Conservation (phyloP, 2,888 invertebrate genomes). For the Mechanitis messenoides region DNA sequence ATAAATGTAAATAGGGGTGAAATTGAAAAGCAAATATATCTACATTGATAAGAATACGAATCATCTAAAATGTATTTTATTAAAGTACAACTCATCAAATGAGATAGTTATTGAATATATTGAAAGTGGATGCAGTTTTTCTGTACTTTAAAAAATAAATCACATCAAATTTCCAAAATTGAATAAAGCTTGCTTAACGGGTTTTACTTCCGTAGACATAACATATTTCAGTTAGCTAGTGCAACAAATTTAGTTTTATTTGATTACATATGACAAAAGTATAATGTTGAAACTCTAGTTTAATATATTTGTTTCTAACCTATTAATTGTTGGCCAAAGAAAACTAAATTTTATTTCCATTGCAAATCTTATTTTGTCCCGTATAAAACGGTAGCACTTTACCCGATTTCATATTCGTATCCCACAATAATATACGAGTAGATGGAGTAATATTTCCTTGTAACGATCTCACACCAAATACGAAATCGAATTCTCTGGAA, state of each 20-base stretch:
- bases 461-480: constrained; percentile 14
- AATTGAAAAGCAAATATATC: constrained; percentile 26
- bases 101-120: constrained; percentile 21
- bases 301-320: too few relatives aligned
- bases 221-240: too few relatives aligned
- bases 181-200: constrained; percentile 8
- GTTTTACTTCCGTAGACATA: constrained; percentile 7
- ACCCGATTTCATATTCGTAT: constrained; percentile 19
- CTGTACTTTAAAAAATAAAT: constrained; percentile 19
- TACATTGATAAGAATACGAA: constrained; percentile 21
- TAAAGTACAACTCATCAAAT: constrained; percentile 17
- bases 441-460: constrained; percentile 19
- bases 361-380: constrained; percentile 8
- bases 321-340: not conserved
- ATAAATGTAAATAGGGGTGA: constrained; percentile 24
- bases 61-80: constrained; percentile 16
- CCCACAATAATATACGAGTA: constrained; percentile 13
- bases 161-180: constrained; percentile 12
- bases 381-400: constrained; percentile 8
- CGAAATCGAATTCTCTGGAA: constrained; percentile 18
- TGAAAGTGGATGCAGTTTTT: constrained; percentile 21
- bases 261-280: too few relatives aligned
- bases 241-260: too few relatives aligned
- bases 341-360: not conserved
- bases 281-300: too few relatives aligned